These are phyloP conservation scores for Clinocottus analis DNA, from an alignment of 2,113 vertebrate genomes.

Conservation along the genomic window DNA sequence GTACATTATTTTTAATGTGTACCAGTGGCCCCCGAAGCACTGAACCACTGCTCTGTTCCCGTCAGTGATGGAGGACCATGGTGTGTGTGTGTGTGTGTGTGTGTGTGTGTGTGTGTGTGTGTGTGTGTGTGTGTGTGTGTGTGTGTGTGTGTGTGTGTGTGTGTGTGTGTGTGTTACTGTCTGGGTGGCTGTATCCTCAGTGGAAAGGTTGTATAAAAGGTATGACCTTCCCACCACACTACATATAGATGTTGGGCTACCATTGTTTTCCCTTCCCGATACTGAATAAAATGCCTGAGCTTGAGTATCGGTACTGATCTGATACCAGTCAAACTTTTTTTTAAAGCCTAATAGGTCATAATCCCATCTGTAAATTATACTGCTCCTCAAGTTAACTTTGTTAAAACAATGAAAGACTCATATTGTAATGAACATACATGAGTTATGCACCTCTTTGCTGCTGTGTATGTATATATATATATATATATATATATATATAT, in stretches of 20 bases:
- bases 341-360: too few relatives aligned
- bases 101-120: background rate
- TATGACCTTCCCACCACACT: background rate
- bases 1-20: slow-evolving; percentile 31
- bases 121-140: too few relatives aligned
- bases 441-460: slow-evolving; percentile 11
- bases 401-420: background rate
- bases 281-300: background rate
- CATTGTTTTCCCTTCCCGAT: background rate
- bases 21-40: slow-evolving; percentile 15
- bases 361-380: background rate
- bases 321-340: too few relatives aligned
- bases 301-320: background rate
- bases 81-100: slow-evolving; percentile 2
- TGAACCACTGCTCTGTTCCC: slow-evolving; percentile 9
- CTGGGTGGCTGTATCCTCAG: slow-evolving; percentile 11
- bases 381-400: background rate
- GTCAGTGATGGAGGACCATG: background rate
- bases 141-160: background rate
- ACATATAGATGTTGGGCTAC: background rate
- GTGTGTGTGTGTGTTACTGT: background rate
- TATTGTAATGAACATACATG: background rate
- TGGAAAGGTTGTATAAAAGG: slow-evolving; percentile 21
- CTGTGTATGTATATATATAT: too few relatives aligned
- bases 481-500: too few relatives aligned